Evolutionary conservation across 2,113 vertebrate species (phyloP).

Genomic region (Xiphias gladius): DNA sequence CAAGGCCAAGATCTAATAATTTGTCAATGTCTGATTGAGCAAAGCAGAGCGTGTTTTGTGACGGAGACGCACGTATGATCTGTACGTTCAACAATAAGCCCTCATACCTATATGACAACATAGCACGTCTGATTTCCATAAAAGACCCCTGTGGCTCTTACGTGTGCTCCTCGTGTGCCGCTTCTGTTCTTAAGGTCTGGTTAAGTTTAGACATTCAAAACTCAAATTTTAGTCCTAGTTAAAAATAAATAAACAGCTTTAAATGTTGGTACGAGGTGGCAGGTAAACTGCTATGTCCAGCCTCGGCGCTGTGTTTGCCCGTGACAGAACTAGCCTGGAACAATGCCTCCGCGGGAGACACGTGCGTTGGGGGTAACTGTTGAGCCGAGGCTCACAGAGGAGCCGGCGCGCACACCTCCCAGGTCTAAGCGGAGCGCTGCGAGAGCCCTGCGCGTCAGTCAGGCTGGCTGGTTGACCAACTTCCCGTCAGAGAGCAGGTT

Average conservation of each 20-base stretch:
- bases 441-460: too few species aligned
- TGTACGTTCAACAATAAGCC: too few species aligned
- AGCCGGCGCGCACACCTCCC: not conserved
- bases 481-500: too few species aligned
- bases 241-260: not conserved
- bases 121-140: not conserved
- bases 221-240: not conserved
- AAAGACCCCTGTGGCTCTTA: not conserved
- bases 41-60: not conserved
- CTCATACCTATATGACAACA: not conserved
- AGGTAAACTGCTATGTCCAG: too few species aligned
- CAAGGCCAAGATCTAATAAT: constrained; percentile 20
- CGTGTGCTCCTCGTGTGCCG: too few species aligned
- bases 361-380: too few species aligned
- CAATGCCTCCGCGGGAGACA: too few species aligned
- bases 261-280: too few species aligned
- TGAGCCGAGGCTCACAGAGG: too few species aligned
- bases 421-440: not conserved
- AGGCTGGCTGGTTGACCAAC: too few species aligned
- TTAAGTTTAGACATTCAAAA: not conserved
- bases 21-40: constrained; percentile 8
- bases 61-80: not conserved
- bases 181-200: not conserved
- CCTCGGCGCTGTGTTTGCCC: not conserved
- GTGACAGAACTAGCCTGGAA: not conserved